These are phyloP conservation scores for Diadophis punctatus DNA, from an alignment of 2,113 vertebrate genomes.

Conservation along the genomic window DNA sequence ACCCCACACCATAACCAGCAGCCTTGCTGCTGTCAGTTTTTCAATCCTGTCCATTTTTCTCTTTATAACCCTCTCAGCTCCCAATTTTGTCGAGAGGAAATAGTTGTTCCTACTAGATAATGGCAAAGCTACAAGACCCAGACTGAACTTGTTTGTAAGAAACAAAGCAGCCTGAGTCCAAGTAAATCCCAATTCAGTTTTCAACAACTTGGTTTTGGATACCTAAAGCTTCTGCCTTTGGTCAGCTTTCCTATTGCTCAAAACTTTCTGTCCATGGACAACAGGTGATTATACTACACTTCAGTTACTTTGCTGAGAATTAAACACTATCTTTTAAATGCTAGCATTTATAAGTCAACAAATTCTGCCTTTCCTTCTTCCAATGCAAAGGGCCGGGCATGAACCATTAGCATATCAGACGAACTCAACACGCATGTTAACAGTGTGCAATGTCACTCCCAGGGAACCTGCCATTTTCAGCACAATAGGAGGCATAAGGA, in stretches of 20 bases:
- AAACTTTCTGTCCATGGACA: background rate
- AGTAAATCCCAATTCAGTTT: background rate
- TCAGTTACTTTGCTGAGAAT: background rate
- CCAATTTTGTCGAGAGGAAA: background rate
- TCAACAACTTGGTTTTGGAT: background rate
- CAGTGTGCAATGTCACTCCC: background rate
- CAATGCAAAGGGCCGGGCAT: no score
- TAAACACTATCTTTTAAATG: background rate
- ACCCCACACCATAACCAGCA: background rate
- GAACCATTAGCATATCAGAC: background rate
- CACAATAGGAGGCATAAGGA: constrained; percentile 14
- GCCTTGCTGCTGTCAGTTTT: background rate
- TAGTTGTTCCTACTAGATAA: background rate
- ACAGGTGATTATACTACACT: background rate
- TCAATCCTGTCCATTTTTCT: background rate
- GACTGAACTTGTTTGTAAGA: background rate
- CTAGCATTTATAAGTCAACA: background rate
- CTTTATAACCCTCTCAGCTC: background rate
- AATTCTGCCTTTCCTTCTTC: background rate
- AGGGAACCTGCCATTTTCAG: background rate
- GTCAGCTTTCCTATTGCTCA: background rate
- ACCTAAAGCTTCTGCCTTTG: background rate
- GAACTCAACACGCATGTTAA: background rate
- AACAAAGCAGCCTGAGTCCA: background rate
- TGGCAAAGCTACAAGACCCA: background rate